A percentile compares a stretch with the other conserved stretches of the same genome.
phyloP scores from a whole-genome alignment of 2,888 invertebrate species.

The Melinaea menophilus region DNA sequence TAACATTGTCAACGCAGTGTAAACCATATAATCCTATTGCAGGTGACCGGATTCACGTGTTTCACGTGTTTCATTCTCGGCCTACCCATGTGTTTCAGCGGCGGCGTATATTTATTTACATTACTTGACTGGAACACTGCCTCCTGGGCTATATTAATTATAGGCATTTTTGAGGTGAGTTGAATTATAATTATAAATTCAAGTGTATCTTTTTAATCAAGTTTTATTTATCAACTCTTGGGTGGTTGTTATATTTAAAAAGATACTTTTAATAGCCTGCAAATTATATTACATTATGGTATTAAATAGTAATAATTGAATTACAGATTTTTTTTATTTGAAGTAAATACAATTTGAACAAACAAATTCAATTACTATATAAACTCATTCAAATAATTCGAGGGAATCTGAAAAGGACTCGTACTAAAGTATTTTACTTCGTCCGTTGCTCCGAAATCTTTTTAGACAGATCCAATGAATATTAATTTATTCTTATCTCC shows the following conservation, averaged over 20 bases:
- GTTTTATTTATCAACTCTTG: too few relatives aligned
- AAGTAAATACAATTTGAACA: neutral
- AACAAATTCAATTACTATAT: conserved; percentile 23
- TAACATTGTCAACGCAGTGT: neutral
- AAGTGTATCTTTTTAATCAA: too few relatives aligned
- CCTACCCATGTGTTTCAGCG: conserved; percentile 86
- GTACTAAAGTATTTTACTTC: conserved; percentile 24
- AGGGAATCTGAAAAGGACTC: conserved; percentile 21
- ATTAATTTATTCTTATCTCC: conserved; percentile 29
- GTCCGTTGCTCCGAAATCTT: conserved; percentile 24
- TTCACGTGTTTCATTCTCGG: conserved; percentile 81
- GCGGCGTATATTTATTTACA: conserved; percentile 85
- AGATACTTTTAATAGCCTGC: too few relatives aligned
- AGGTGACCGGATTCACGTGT: conserved; percentile 83
- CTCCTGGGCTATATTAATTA: conserved; percentile 84
- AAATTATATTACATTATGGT: too few relatives aligned
- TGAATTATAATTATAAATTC: neutral
- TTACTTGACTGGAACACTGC: conserved; percentile 87
- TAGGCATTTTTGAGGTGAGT: conserved; percentile 81
- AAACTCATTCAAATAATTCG: conserved; percentile 21
- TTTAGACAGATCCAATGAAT: conserved; percentile 32
- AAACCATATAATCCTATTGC: conserved; percentile 30
- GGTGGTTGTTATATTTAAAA: too few relatives aligned
- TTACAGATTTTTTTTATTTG: neutral
- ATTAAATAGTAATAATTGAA: neutral